These are phyloP conservation scores for Tetramorium simillimum DNA, from an alignment of 1,140 invertebrate species.

Conservation along the genomic window DNA sequence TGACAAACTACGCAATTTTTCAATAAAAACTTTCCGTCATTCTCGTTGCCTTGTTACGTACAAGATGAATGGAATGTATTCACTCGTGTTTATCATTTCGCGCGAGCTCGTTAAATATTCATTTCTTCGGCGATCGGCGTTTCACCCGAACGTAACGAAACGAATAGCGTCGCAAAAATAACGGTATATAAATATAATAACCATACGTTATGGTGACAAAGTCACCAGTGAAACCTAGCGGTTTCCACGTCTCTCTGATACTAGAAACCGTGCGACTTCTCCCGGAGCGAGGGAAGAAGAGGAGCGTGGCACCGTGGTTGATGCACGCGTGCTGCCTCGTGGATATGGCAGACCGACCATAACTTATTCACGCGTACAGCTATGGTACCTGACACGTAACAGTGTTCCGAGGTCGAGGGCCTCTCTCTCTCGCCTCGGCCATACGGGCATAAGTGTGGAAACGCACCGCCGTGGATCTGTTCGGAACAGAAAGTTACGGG, in stretches of 20 bases:
- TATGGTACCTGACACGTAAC: constrained; percentile 76
- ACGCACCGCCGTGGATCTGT: constrained; percentile 52
- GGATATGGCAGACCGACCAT: constrained; percentile 73
- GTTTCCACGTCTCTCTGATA: constrained; percentile 58
- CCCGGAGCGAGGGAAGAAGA: constrained; percentile 6
- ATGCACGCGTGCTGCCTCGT: constrained; percentile 74
- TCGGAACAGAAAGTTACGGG: constrained; percentile 49
- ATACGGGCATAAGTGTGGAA: constrained; percentile 65
- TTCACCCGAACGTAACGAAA: constrained; percentile 23
- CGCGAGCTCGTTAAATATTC: neutral
- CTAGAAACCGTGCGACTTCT: constrained; percentile 62
- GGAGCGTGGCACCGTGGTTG: constrained; percentile 61
- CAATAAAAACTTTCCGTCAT: neutral
- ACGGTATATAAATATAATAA: constrained; percentile 48
- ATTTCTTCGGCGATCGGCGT: neutral
- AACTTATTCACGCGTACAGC: constrained; percentile 75
- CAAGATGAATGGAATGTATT: neutral
- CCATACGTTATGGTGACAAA: constrained; percentile 33
- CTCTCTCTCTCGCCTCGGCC: constrained; percentile 46
- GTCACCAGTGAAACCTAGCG: constrained; percentile 47
- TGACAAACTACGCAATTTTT: neutral
- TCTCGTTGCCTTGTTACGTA: neutral
- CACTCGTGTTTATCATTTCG: constrained; percentile 1
- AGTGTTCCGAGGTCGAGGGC: constrained; percentile 74
- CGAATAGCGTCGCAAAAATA: constrained; percentile 18